These are phyloP conservation scores for Drosophila paracracens DNA, from an alignment of 2,888 invertebrate species.

Conservation along the genomic window DNA sequence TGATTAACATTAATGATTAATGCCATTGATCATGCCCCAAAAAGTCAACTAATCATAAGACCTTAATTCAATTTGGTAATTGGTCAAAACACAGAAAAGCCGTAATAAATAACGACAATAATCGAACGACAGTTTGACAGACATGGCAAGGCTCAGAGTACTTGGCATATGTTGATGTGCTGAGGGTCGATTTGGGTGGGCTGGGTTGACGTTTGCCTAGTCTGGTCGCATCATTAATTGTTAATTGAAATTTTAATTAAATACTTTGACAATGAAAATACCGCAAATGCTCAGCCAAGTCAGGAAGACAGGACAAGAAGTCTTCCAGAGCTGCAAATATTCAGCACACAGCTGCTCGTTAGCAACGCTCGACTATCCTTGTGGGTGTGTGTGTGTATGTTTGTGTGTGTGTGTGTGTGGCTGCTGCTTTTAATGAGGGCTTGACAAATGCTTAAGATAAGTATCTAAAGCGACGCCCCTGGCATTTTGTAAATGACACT, in stretches of 20 bases:
- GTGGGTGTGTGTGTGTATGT: conserved; percentile 6
- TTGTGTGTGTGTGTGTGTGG: neutral
- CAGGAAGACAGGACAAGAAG: conserved; percentile 22
- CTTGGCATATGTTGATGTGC: conserved; percentile 22
- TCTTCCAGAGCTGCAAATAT: conserved; percentile 15
- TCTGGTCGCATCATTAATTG: conserved; percentile 63
- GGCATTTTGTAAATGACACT: conserved; percentile 23
- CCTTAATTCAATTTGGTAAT: conserved; percentile 53
- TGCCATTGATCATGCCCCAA: conserved; percentile 39
- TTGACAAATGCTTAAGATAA: conserved; percentile 36
- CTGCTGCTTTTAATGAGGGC: conserved; percentile 41
- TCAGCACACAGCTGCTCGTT: conserved; percentile 58
- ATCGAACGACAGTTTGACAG: conserved; percentile 11
- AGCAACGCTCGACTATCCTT: conserved; percentile 16
- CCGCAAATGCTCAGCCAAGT: conserved; percentile 56
- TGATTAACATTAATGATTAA: conserved; percentile 43
- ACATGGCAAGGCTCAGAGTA: neutral
- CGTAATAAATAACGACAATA: conserved; percentile 29
- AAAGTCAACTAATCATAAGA: neutral
- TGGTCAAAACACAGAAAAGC: conserved; percentile 15
- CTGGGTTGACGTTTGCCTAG: conserved; percentile 3
- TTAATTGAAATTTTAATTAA: conserved; percentile 80
- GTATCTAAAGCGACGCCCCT: conserved; percentile 10
- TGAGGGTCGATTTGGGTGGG: neutral
- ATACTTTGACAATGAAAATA: conserved; percentile 69